Evolutionary conservation across 2,113 vertebrate genomes (phyloP).

Genomic region (Oncorhynchus gorbuscha): DNA sequence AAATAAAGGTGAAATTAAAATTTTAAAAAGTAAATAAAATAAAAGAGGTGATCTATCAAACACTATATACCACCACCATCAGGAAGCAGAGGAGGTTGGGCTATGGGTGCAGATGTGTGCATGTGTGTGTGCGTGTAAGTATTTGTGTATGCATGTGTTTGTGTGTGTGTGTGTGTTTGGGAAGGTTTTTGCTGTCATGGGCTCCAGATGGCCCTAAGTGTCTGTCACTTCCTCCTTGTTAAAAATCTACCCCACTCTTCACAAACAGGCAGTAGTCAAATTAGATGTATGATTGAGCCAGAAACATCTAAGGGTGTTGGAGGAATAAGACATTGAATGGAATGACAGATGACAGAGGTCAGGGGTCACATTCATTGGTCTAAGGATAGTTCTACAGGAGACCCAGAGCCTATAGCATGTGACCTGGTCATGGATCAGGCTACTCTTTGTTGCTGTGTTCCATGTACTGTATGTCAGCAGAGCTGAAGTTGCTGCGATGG

Average conservation of each 20-base stretch:
- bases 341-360: not conserved
- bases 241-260: slow-evolving; percentile 10
- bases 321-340: not conserved
- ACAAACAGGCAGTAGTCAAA: not conserved
- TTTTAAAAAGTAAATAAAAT: too few species aligned
- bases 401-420: not conserved
- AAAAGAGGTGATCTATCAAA: not conserved
- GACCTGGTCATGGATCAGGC: too few species aligned
- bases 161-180: not conserved
- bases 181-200: slow-evolving; percentile 22
- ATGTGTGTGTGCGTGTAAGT: too few species aligned
- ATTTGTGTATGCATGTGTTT: too few species aligned
- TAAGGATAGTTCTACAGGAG: not conserved
- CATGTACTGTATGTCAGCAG: too few species aligned
- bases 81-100: slow-evolving; percentile 22
- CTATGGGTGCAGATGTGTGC: slow-evolving; percentile 18
- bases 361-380: not conserved
- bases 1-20: too few species aligned
- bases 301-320: not conserved
- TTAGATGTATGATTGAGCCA: not conserved
- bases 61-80: slow-evolving; percentile 2
- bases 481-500: too few species aligned
- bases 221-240: slow-evolving; percentile 13
- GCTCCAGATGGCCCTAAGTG: slow-evolving; percentile 18
- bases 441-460: not conserved